Conservation (phyloP, 2,113 vertebrate species). For the Dascyllus trimaculatus region DNA sequence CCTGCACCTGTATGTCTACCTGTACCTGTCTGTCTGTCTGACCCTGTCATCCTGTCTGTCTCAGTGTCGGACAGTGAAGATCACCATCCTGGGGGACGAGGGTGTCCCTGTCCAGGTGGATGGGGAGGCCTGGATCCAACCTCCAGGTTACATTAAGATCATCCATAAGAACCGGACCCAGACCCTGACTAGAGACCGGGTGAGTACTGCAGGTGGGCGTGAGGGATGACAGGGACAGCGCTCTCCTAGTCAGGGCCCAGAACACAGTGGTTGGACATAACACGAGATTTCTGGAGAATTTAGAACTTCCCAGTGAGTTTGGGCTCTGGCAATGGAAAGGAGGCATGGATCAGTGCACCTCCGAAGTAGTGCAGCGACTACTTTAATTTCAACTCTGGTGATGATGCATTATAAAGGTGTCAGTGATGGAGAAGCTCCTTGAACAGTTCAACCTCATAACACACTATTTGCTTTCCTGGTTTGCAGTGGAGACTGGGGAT, state of each 20-base stretch:
- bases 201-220: constrained; percentile 66
- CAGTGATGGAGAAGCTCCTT: too few relatives aligned
- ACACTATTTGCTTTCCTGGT: too few relatives aligned
- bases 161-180: constrained; percentile 98
- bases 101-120: constrained; percentile 98
- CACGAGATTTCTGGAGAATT: neutral
- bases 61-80: constrained; percentile 97
- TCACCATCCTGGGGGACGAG: constrained; percentile 96
- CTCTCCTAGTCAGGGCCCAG: neutral
- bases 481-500: too few relatives aligned
- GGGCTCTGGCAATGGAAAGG: too few relatives aligned
- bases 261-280: neutral
- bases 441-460: too few relatives aligned
- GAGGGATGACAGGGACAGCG: too few relatives aligned
- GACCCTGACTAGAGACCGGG: constrained; percentile 95
- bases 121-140: constrained; percentile 98
- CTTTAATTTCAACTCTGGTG: too few relatives aligned
- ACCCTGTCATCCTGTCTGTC: neutral
- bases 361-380: too few relatives aligned
- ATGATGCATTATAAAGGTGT: too few relatives aligned
- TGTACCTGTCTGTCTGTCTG: neutral
- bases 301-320: too few relatives aligned
- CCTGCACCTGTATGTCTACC: neutral
- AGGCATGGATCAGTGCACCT: too few relatives aligned
- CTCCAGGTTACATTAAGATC: constrained; percentile 96